phyloP scores from a whole-genome alignment of 37 sponge, comb jelly and placozoan genomes.

The Oopsacas minuta region DNA sequence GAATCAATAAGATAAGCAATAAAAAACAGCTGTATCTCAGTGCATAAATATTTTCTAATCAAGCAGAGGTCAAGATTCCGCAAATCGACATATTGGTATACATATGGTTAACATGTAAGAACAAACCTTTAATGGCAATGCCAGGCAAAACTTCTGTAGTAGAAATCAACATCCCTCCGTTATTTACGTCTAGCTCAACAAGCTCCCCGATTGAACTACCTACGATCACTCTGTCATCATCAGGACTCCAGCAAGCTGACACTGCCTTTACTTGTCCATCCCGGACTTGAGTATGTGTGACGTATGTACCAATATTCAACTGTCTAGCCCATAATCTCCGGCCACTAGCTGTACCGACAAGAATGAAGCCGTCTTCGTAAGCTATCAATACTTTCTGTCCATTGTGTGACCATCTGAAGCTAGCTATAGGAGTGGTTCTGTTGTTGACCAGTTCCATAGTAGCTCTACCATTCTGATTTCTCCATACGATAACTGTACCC shows the following conservation, averaged over 20 bases:
- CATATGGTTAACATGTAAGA: no score
- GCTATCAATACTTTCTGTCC: constrained; percentile 72
- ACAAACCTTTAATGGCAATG: constrained; percentile 60
- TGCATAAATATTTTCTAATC: no score
- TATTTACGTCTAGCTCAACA: constrained; percentile 64
- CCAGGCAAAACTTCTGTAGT: constrained; percentile 82
- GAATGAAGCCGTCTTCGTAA: constrained; percentile 76
- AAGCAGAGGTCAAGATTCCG: no score
- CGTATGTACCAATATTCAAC: constrained; percentile 72
- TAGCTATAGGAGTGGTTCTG: constrained; percentile 59
- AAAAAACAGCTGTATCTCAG: no score
- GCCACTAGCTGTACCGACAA: constrained; percentile 77
- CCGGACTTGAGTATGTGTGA: constrained; percentile 46
- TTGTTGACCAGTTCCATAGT: constrained; percentile 88
- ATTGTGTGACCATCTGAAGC: constrained; percentile 80
- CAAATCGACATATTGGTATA: no score
- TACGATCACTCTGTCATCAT: constrained; percentile 62
- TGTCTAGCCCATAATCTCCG: constrained; percentile 70
- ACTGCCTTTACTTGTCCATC: constrained; percentile 29
- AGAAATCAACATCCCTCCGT: constrained; percentile 60
- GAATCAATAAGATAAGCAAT: no score
- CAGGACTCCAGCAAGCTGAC: constrained; percentile 76
- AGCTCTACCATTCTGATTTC: constrained; percentile 72
- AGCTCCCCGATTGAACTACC: constrained; percentile 74
- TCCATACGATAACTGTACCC: constrained; percentile 79